Base-by-base conservation (phyloP, 2,888 invertebrate species). In the Phengaris alcon region DNA sequence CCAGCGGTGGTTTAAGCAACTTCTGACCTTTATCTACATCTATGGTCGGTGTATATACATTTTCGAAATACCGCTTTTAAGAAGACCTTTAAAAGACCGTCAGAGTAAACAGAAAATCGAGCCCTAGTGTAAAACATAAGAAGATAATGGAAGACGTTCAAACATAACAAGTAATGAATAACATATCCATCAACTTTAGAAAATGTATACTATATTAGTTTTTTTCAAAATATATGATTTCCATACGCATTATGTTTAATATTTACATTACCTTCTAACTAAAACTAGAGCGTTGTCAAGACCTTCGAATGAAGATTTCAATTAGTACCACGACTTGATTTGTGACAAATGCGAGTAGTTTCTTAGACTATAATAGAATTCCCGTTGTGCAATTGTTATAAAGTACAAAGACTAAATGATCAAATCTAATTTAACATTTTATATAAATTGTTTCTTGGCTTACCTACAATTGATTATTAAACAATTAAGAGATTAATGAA, bases 171-270 rank as follows among this genome's bases (percentile, higher is more conserved):
- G 81, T 75, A 52, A 73, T 73, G 74, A 77, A 70, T 57, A 74
- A 68, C 73, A 73, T 76, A 57, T 77, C 74, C 64, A 64, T 75
- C 77, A 76, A 78, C 70, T 54, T 72, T 57, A 74, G 77, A 74
- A 76, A 73, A 57, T 70, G 51, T 72, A 73, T 73, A 74, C 35
- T 69, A 51, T 54, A 74, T 73, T n/a, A n/a, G n/a, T n/a, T 59
- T 76, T 70, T 22, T 68, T 77, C 80, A 79, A 83, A 81, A 82
- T 77, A 80, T 82, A 82, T 82, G 82, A 85, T 84, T 81, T 86
- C 85, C 84, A 83, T 84, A 85, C 85, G 87, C 91, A 91, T 88
- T 90, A 91, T 90, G 91, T 84, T 85, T 85, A 85, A 87, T 86
- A 84, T 85, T 80, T 91, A 90, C 91, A 75, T 82, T 90, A 90